Evolutionary conservation across 1,140 invertebrate genomes (phyloP).

Genomic region (Archivesica marissinica): DNA sequence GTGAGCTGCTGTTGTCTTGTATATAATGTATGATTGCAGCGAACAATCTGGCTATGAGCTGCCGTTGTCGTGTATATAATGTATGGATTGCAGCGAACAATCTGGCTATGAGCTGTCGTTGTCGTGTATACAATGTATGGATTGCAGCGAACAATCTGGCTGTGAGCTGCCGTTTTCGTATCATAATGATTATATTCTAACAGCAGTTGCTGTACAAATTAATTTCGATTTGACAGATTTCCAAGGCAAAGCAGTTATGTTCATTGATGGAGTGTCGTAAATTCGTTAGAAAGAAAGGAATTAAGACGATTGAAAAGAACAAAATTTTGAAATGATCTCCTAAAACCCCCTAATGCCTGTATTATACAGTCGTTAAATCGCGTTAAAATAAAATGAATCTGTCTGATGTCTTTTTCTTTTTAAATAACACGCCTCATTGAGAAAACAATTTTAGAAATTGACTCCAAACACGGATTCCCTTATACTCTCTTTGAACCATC

Average conservation of each 20-base stretch:
- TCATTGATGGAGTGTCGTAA: conserved; percentile 27
- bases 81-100: too few species aligned
- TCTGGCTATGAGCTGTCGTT: too few species aligned
- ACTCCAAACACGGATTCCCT: conserved; percentile 5
- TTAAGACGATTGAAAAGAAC: conserved; percentile 27
- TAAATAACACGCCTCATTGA: conserved; percentile 45
- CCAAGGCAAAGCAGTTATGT: not conserved
- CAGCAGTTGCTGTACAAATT: not conserved
- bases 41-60: too few species aligned
- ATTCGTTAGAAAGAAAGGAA: not conserved
- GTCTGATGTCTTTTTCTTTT: conserved; percentile 41
- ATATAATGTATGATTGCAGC: too few species aligned
- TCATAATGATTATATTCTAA: too few species aligned
- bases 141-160: too few species aligned
- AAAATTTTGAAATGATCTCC: conserved; percentile 23
- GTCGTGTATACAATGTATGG: too few species aligned
- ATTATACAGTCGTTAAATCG: conserved; percentile 51
- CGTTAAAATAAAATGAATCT: conserved; percentile 28
- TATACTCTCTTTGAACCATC: not conserved
- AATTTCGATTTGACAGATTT: conserved; percentile 16
- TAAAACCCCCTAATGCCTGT: conserved; percentile 16
- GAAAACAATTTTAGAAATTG: conserved; percentile 32
- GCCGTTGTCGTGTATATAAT: too few species aligned
- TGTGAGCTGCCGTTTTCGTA: too few species aligned
- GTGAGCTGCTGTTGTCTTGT: too few species aligned